Evolutionary conservation across 64 coral and sea anemone genomes (phyloP), one percentile per base, ranked within the genome.

Genomic region (Catalaphyllia jardinei): DNA sequence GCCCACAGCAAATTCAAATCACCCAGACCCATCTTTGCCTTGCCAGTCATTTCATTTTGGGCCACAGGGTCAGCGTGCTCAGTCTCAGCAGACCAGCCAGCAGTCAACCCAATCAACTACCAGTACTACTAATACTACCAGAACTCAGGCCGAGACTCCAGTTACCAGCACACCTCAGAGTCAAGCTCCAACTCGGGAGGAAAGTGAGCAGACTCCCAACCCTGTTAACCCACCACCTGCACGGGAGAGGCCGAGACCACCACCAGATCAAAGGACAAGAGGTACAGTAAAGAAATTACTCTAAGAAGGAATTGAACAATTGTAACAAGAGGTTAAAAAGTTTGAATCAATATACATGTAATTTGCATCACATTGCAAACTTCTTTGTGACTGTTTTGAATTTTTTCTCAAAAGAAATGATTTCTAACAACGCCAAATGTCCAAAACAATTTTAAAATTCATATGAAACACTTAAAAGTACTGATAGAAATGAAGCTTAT

Each of bases 21-120:
- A 99, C 60, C 93, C 86, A 22, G 97, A 99, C 75, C 94, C 97
- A 14, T 88, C 88, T 27, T 78, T 99, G 11, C 97, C 97, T 20
- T 99, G 97, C 54, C 93, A 99, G 88, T 95, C 93, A n/a, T 99
- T 99, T 69, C 97, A 99, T 79, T 99, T 99, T 99, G 97, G 94
- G 2, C 94, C 94, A 50, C 90, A 88, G 79, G 71, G 87, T 20
- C 81, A 76, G 82, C 71, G 60, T 24, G 30, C 72, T 30, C 77
- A 60, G 71, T 57, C 28, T 17, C 91, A 86, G 54, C n/a, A 91
- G 28, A 67, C 74, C 74, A 77, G 74, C 39, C 74, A 77, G 39
- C 74, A 83, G 22, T 69, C 62, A 13, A 85, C 20, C 14, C 81
- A 85, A 64, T 64, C 31, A 7, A 27, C 81, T 49, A 13, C 81